These are phyloP conservation scores for Carlito syrichta DNA, from an alignment of 2,113 vertebrate species.

Conservation along the genomic window DNA sequence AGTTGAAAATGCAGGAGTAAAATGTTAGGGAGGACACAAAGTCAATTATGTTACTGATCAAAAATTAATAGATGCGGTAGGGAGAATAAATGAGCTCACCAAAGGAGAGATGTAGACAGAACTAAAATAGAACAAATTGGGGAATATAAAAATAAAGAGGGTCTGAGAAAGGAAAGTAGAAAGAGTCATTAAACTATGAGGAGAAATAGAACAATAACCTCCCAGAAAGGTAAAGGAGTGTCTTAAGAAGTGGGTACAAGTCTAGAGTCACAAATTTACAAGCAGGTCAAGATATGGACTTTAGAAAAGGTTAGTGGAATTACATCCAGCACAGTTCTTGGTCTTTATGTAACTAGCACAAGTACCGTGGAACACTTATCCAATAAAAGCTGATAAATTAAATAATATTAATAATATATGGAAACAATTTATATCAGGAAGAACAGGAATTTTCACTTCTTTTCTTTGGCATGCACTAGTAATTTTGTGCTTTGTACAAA, in stretches of 20 bases:
- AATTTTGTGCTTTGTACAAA: conserved; percentile 24
- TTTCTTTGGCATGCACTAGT: not conserved
- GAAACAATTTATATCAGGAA: not conserved
- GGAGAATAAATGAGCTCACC: not conserved
- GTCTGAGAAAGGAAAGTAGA: not conserved
- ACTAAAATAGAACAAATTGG: not conserved
- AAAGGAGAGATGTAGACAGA: not conserved
- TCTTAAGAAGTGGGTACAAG: not conserved
- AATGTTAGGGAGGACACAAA: not conserved
- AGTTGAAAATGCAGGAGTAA: not conserved
- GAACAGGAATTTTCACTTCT: not conserved
- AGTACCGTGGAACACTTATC: not conserved
- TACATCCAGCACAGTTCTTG: not conserved
- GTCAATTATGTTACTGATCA: not conserved
- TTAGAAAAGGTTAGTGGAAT: not conserved
- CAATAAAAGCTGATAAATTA: not conserved
- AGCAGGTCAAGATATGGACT: not conserved
- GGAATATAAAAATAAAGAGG: not conserved
- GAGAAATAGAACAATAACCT: not conserved
- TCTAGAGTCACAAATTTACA: not conserved
- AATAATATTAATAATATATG: not conserved
- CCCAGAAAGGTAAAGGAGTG: not conserved
- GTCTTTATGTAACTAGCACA: not conserved
- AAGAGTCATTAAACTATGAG: not conserved
- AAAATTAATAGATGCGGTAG: not conserved